Evolutionary conservation across 2,888 invertebrate species (phyloP).

Genomic region (Sylvicola fuscatus): DNA sequence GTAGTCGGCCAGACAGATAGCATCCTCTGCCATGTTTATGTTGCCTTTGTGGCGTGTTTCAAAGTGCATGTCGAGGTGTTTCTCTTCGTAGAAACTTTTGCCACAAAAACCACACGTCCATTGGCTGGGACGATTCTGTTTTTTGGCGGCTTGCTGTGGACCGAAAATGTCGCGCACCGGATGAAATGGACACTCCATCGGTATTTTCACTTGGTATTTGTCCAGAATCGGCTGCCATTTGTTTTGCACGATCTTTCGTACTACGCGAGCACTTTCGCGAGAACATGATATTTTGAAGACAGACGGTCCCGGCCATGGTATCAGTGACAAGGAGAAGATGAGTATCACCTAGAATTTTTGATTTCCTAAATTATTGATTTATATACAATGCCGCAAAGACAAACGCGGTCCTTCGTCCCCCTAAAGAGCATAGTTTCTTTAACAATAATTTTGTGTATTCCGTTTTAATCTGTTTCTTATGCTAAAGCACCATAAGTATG

Average conservation of each 20-base stretch:
- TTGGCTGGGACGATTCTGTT: constrained; percentile 66
- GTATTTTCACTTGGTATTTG: constrained; percentile 67
- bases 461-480: too few species aligned
- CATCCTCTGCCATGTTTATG: constrained; percentile 79
- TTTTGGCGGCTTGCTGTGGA: constrained; percentile 67
- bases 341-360: constrained; percentile 51
- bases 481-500: too few species aligned
- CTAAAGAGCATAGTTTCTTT: too few species aligned
- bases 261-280: constrained; percentile 72
- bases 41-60: constrained; percentile 70
- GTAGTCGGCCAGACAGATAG: constrained; percentile 82
- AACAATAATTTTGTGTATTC: too few species aligned
- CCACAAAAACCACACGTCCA: constrained; percentile 86
- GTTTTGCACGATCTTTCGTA: constrained; percentile 70
- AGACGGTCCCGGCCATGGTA: constrained; percentile 75
- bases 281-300: constrained; percentile 74
- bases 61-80: constrained; percentile 71
- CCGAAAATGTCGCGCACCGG: constrained; percentile 71
- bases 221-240: constrained; percentile 82
- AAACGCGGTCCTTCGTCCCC: too few species aligned
- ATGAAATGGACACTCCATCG: constrained; percentile 79
- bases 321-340: constrained; percentile 59
- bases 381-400: too few species aligned
- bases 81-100: constrained; percentile 78
- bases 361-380: background rate